Percentiles rank a stretch among this genome's conserved stretches.
These are phyloP conservation scores for Rhagologus leucostigma DNA, from an alignment of 2,113 vertebrate species.

Conservation along the genomic window DNA sequence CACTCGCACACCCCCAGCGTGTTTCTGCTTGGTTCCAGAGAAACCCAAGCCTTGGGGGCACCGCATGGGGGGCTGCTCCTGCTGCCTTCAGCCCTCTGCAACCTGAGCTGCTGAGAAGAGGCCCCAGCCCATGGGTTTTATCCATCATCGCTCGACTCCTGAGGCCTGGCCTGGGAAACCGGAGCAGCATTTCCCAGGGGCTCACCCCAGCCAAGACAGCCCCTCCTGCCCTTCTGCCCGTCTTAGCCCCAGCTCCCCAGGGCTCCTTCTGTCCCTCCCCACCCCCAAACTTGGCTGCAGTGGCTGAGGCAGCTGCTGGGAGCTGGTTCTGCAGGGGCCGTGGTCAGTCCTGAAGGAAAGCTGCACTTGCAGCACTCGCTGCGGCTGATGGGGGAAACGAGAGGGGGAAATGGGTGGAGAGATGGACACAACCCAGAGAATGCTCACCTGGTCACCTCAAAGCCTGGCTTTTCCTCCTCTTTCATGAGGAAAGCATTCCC, in stretches of 20 bases:
- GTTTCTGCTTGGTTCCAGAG: constrained; percentile 35
- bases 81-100: not conserved
- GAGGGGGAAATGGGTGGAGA: not conserved
- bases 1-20: not conserved
- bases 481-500: not conserved
- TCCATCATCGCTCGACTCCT: not conserved
- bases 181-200: not conserved
- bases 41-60: constrained; percentile 1
- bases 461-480: not conserved
- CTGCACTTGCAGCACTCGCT: not conserved
- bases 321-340: not conserved
- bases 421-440: accelerated
- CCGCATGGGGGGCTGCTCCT: not conserved
- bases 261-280: not conserved
- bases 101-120: constrained; percentile 20
- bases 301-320: not conserved
- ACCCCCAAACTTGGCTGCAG: not conserved
- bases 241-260: not conserved
- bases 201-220: not conserved
- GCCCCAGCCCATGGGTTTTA: constrained; percentile 13
- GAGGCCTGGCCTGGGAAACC: constrained; percentile 3
- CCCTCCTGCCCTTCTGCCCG: not conserved
- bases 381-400: not conserved
- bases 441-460: not conserved
- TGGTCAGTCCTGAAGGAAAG: not conserved